Evolutionary conservation across 1,140 invertebrate genomes (phyloP), one percentile per base, ranked within the genome.

Genomic region (Penaeus japonicus): DNA sequence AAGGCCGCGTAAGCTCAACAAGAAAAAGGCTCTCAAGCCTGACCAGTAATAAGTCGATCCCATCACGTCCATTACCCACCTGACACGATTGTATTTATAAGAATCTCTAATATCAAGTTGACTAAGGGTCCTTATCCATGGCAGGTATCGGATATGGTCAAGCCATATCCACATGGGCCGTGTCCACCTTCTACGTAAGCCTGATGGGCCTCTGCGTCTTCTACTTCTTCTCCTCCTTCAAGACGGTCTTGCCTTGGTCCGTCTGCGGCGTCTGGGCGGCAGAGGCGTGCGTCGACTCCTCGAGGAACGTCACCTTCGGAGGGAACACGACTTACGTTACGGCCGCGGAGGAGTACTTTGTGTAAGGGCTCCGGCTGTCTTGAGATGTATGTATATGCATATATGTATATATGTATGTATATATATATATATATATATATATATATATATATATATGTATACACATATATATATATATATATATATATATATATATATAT

Each of bases 201-300:
- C 70, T 93, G 12, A 93, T 93, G 92, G 96, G 95, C 62, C 96
- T 96, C 96, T 96, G 96, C 62, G 94, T 97, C 54, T 95, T 96
- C 92, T 97, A 97, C 92, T 95, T 97, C 93, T 95, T 95, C 88
- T 95, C 95, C 35, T 96, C 96, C 89, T 91, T 91, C 83, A 93
- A 93, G 62, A 94, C 92, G 84, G 94, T 94, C 89, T 92, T 97
- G 84, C 96, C 96, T 0, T 97, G 96, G 96, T 94, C 95, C 91
- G 94, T 95, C 88, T 97, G 96, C 90, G 95, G 95, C 35, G 32
- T 77, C 79, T 85, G 89, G 88, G 57, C 88, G 15, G 27, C 32
- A 53, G 54, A n/a, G 2, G 47, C 2, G 3, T 85, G 83, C 27
- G 75, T 86, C 0, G 54, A 59, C 24, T 55, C 62, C 3, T 18